These are phyloP conservation scores for Panzeria rudis DNA, from an alignment of 2,888 invertebrate species.

Conservation along the genomic window DNA sequence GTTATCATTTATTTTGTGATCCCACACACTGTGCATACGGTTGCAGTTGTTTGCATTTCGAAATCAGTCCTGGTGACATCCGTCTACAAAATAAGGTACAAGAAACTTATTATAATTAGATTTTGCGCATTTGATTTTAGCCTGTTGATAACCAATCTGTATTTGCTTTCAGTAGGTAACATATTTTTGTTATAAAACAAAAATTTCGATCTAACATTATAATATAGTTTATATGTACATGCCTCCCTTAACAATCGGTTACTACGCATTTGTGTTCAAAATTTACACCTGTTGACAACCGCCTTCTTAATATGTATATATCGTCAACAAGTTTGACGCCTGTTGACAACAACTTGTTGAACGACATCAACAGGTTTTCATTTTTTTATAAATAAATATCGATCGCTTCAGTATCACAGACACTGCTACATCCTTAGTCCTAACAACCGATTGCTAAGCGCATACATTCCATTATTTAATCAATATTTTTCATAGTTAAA, in stretches of 20 bases:
- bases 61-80: too few relatives aligned
- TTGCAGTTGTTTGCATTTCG: too few relatives aligned
- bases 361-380: slow-evolving; percentile 3
- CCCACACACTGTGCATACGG: too few relatives aligned
- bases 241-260: slow-evolving; percentile 1
- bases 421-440: slow-evolving; percentile 4
- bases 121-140: not conserved
- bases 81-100: not conserved
- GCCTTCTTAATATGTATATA: not conserved
- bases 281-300: slow-evolving; percentile 9
- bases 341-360: slow-evolving; percentile 9
- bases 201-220: not conserved
- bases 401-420: not conserved
- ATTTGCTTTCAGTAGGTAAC: not conserved
- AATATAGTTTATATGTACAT: not conserved
- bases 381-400: slow-evolving; percentile 18
- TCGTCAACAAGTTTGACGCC: not conserved
- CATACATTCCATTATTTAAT: slow-evolving; percentile 38
- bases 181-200: not conserved
- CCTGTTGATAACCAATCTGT: not conserved
- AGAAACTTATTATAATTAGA: not conserved
- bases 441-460: slow-evolving; percentile 62
- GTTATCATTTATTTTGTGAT: too few relatives aligned
- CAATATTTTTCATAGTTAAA: slow-evolving; percentile 50
- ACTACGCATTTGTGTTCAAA: not conserved